Conservation (phyloP, 2,797 vertebrate species). For the Chelon auratus region DNA sequence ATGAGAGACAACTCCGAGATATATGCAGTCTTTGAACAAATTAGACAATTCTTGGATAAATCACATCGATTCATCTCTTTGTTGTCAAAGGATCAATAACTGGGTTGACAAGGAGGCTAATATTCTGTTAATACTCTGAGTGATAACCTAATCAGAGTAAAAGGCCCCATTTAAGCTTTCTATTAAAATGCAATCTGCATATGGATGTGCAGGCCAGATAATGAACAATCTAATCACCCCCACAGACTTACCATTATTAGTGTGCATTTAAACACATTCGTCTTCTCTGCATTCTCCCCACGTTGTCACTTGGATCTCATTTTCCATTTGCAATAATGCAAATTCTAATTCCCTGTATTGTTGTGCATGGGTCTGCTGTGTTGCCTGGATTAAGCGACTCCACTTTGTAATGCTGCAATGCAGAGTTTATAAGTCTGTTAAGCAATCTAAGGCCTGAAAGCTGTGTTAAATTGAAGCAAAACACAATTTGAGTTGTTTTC, state of each 20-base stretch:
- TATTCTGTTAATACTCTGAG: slow-evolving; percentile 48
- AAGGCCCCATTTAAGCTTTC: slow-evolving; percentile 44
- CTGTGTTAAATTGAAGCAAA: slow-evolving; percentile 39
- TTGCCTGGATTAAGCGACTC: slow-evolving; percentile 47
- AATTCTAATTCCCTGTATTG: slow-evolving; percentile 52
- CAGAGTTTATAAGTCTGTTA: slow-evolving; percentile 34
- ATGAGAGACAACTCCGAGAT: slow-evolving; percentile 26
- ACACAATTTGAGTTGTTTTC: slow-evolving; percentile 47
- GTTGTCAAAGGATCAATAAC: slow-evolving; percentile 47
- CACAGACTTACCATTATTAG: slow-evolving; percentile 60
- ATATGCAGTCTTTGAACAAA: neutral
- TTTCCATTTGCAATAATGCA: slow-evolving; percentile 57
- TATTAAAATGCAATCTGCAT: slow-evolving; percentile 61
- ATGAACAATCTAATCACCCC: slow-evolving; percentile 65
- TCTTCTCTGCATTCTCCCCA: slow-evolving; percentile 51
- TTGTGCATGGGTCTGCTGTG: slow-evolving; percentile 38
- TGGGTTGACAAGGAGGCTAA: slow-evolving; percentile 39
- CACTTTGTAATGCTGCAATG: slow-evolving; percentile 21
- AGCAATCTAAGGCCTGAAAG: slow-evolving; percentile 25
- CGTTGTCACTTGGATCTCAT: slow-evolving; percentile 48
- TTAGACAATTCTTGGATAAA: slow-evolving; percentile 25
- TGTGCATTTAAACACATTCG: slow-evolving; percentile 32
- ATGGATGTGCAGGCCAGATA: slow-evolving; percentile 49
- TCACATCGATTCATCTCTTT: slow-evolving; percentile 28
- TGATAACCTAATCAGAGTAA: slow-evolving; percentile 47